Evolutionary conservation across 2,113 vertebrate genomes (phyloP).

Genomic region (Calonectris borealis): DNA sequence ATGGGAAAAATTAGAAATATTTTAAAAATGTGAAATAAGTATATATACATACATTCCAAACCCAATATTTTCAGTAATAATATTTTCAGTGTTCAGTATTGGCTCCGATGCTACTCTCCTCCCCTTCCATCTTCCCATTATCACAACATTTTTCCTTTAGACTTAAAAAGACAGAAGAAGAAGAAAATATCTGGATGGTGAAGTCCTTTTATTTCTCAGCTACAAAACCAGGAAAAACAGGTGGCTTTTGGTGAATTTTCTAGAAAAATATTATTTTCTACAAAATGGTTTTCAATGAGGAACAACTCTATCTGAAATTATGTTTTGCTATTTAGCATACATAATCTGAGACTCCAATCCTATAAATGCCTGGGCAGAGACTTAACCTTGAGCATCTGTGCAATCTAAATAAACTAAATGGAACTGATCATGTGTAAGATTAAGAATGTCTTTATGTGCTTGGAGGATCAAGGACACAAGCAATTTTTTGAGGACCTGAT

Average conservation of each 20-base stretch:
- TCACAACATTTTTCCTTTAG: background rate
- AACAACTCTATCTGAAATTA: background rate
- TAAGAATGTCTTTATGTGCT: background rate
- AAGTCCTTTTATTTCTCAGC: background rate
- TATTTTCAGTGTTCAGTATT: background rate
- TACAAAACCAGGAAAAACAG: background rate
- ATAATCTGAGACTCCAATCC: background rate
- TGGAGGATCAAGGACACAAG: conserved; percentile 8
- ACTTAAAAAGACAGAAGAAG: background rate
- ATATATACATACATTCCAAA: background rate
- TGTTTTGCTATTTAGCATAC: background rate
- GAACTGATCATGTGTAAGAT: background rate
- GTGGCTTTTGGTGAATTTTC: background rate
- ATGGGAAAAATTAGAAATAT: background rate
- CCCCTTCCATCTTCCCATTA: background rate
- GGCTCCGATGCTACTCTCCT: background rate
- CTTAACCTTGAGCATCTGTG: conserved; percentile 3
- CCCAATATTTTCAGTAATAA: background rate
- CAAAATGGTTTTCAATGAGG: background rate
- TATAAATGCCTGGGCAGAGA: background rate
- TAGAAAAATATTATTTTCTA: background rate
- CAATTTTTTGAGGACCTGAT: background rate
- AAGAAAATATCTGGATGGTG: background rate
- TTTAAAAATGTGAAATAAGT: background rate
- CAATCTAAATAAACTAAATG: background rate